phyloP scores from a whole-genome alignment of 2,797 vertebrate species.

The Myotis daubentonii region DNA sequence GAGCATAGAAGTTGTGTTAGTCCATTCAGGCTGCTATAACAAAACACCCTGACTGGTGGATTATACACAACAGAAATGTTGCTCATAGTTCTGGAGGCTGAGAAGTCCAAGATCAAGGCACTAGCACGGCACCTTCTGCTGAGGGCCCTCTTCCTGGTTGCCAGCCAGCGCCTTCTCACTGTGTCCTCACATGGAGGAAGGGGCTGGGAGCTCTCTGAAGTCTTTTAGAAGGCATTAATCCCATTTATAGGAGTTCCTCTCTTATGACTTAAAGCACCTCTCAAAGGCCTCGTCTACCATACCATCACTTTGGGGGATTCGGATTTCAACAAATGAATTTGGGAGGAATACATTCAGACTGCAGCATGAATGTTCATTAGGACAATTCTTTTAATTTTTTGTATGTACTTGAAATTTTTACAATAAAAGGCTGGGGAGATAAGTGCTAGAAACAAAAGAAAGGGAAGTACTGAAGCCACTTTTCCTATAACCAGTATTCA shows the following conservation, averaged over 20 bases:
- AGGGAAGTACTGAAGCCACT: background rate
- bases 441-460: background rate
- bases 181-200: background rate
- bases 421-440: constrained; percentile 20
- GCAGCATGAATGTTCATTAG: background rate
- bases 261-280: background rate
- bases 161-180: background rate
- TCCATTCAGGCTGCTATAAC: background rate
- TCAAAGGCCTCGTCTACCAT: background rate
- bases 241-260: background rate
- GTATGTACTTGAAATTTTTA: constrained; percentile 16
- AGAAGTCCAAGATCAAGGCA: background rate
- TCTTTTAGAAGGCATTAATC: background rate
- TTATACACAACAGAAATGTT: background rate
- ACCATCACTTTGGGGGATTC: background rate
- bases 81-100: background rate
- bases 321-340: background rate
- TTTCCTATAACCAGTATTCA: background rate
- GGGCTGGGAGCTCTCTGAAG: background rate
- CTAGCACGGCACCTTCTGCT: background rate
- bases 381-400: constrained; percentile 28
- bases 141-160: background rate
- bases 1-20: background rate
- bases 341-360: background rate
- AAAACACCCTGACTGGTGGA: background rate